Evolutionary conservation across 2,888 invertebrate genomes (phyloP).

Genomic region (Aleiodes alternator): DNA sequence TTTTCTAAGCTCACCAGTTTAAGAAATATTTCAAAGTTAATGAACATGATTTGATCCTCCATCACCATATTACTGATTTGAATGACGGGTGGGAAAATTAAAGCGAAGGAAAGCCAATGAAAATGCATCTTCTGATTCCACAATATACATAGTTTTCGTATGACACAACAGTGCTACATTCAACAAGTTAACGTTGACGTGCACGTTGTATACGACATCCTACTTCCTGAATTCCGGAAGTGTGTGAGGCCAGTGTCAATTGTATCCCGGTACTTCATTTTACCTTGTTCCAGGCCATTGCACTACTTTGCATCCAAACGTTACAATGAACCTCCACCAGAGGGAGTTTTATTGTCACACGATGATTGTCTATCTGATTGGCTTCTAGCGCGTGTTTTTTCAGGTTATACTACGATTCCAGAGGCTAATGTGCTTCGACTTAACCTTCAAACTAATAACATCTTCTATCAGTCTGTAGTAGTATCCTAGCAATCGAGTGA

Average conservation of each 20-base stretch:
- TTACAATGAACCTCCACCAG: background rate
- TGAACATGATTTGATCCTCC: too few species aligned
- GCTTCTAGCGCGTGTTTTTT: too few species aligned
- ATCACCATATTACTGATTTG: too few species aligned
- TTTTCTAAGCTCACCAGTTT: too few species aligned
- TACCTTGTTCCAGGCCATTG: conserved; percentile 1
- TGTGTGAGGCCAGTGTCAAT: conserved; percentile 17
- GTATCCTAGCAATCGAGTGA: conserved; percentile 23
- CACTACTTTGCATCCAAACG: conserved; percentile 3
- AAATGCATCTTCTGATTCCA: too few species aligned
- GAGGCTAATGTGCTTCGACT: conserved; percentile 4
- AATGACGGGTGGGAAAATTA: too few species aligned
- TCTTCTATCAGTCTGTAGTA: conserved; percentile 39
- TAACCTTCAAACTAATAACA: conserved; percentile 12
- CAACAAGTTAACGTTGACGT: conserved; percentile 23
- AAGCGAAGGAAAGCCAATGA: too few species aligned
- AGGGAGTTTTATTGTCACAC: too few species aligned
- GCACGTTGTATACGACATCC: conserved; percentile 28
- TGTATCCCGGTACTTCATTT: conserved; percentile 11
- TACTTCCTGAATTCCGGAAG: conserved; percentile 25
- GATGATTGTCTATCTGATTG: too few species aligned
- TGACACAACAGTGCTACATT: conserved; percentile 1
- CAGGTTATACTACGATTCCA: conserved; percentile 10
- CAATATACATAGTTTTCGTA: too few species aligned
- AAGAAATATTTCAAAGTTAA: too few species aligned